Evolutionary conservation across 2,888 invertebrate species (phyloP), one percentile per base, ranked within the genome.

Genomic region (Orchestes rusci): DNA sequence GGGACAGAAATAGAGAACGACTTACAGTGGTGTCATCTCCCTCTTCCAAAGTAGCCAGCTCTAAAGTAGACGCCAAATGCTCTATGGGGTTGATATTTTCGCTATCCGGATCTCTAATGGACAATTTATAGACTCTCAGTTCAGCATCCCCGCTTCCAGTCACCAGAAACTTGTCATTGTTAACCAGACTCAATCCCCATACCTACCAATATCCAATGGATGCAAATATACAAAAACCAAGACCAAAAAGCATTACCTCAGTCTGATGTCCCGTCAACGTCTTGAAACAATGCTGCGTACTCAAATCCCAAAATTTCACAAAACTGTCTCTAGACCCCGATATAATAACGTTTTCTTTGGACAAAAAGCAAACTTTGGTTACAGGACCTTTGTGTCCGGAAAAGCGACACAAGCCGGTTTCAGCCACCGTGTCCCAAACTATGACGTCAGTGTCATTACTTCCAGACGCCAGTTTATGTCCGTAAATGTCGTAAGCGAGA

Each of bases 301-400:
- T 85, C 53, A 97, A 73, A 67, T 97, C 92, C 97, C 97, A 99
- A 66, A 99, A 92, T 68, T 96, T 97, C 1, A 99, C 79, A 65
- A 88, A 88, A 5, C 88, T 87, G 65, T 99, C 99, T 67, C 92
- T 94, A 0, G 95, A 94, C 27, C 85, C 79, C 57, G 88, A 85
- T 4, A 92, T 73, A 5, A 91, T 66, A 52, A 83, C 74, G 54
- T 81, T 77, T 53, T 78, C 75, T 43, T 80, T 72, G 44, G 77
- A 75, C 65, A 89, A 75, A 59, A 90, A 90, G 4, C 79, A 71
- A 0, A 84, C 70, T 70, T 88, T 84, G 0, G 95, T 97, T 13
- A 99, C 75, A 0, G 80, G 77, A 15, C 87, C 91, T 67, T 91
- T 94, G 68, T 99, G 97, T 0, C 95, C 96, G 60, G 81, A 82